Conservation (phyloP, 1,140 invertebrate genomes). For the Formica selysi region DNA sequence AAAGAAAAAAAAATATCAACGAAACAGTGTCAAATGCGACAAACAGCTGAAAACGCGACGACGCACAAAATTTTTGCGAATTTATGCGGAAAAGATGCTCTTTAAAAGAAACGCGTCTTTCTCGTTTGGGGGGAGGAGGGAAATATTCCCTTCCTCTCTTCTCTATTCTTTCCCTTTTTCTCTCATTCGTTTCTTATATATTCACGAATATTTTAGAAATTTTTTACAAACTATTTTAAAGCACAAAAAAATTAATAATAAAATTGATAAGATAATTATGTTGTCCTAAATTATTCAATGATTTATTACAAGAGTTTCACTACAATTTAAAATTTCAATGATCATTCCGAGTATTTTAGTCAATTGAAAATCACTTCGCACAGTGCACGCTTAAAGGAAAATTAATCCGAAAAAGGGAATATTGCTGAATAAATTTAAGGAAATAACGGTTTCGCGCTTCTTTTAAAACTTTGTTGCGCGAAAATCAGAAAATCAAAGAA, state of each 20-base stretch:
- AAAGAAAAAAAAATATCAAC: background rate
- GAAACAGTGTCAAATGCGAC: slow-evolving; percentile 44
- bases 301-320: background rate
- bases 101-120: slow-evolving; percentile 55
- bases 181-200: background rate
- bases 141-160: background rate
- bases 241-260: slow-evolving; percentile 9
- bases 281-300: background rate
- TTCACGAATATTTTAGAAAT: slow-evolving; percentile 5
- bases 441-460: slow-evolving; percentile 23
- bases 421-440: background rate
- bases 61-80: slow-evolving; percentile 50
- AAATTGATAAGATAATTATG: background rate
- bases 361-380: background rate
- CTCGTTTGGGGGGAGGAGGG: background rate
- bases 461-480: slow-evolving; percentile 43
- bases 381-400: background rate
- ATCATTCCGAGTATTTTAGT: background rate
- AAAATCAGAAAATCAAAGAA: slow-evolving; percentile 64
- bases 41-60: slow-evolving; percentile 53
- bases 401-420: background rate
- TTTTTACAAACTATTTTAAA: background rate
- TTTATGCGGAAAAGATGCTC: slow-evolving; percentile 42
- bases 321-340: background rate
- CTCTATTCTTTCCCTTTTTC: background rate